Percentiles rank a stretch among this genome's conserved stretches.
phyloP scores from a whole-genome alignment of 2,888 invertebrate species.

The Catocala sponsa region DNA sequence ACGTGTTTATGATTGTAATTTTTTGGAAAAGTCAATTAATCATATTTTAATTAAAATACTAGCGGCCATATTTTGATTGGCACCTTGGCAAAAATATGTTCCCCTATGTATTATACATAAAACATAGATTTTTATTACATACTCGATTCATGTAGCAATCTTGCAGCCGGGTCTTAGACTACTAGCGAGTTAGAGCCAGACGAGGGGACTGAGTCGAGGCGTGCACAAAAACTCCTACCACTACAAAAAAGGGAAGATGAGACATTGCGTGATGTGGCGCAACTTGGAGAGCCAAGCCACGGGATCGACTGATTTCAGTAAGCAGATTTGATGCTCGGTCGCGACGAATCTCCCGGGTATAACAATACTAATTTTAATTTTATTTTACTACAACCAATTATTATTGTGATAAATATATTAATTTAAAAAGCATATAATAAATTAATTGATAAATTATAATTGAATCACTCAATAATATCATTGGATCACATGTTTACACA shows the following conservation, averaged over 20 bases:
- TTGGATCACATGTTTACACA: not conserved
- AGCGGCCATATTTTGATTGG: too few species aligned
- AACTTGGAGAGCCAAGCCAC: conserved; percentile 6
- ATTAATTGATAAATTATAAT: not conserved
- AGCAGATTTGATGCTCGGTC: not conserved
- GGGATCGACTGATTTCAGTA: not conserved
- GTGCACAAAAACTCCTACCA: too few species aligned
- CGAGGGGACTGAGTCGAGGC: too few species aligned
- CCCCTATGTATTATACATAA: too few species aligned
- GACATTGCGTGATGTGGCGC: conserved; percentile 1
- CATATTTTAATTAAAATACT: too few species aligned
- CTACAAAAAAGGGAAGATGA: not conserved
- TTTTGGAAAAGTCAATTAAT: too few species aligned
- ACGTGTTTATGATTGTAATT: too few species aligned
- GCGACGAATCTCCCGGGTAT: not conserved
- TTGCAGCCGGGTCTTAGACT: too few species aligned
- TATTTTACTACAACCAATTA: not conserved
- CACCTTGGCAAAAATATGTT: too few species aligned
- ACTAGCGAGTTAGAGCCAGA: too few species aligned
- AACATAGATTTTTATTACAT: too few species aligned
- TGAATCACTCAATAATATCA: conserved; percentile 1
- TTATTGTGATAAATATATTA: conserved; percentile 4
- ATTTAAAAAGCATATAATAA: not conserved
- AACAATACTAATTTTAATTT: not conserved
- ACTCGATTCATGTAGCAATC: too few species aligned